phyloP scores from a whole-genome alignment of 2,797 vertebrate species.

The Glyptemys insculpta region DNA sequence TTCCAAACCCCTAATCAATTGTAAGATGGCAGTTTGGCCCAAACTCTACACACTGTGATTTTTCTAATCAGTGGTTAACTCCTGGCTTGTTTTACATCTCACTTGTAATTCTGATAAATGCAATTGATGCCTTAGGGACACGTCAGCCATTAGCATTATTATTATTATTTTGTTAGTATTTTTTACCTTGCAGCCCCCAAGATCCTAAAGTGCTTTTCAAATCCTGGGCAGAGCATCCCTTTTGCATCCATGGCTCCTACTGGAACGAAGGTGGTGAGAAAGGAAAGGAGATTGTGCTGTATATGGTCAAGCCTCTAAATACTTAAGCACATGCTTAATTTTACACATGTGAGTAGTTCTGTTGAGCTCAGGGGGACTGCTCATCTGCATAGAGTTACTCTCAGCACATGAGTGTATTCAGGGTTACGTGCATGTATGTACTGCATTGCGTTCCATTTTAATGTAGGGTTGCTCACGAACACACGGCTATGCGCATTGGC shows the following conservation, averaged over 20 bases:
- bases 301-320: background rate
- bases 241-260: background rate
- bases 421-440: too few relatives aligned
- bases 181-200: background rate
- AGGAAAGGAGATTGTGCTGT: fast-evolving
- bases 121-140: background rate
- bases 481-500: background rate
- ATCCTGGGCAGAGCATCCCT: background rate
- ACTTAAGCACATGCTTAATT: background rate
- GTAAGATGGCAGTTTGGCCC: background rate
- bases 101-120: background rate
- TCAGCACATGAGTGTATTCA: background rate
- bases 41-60: background rate
- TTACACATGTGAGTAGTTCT: background rate
- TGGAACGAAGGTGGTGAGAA: fast-evolving
- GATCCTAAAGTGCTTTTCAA: background rate
- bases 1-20: too few relatives aligned
- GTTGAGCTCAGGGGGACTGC: background rate
- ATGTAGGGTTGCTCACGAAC: background rate
- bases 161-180: background rate
- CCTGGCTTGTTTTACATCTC: background rate
- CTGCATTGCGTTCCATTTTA: background rate
- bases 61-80: background rate
- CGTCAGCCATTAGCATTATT: background rate
- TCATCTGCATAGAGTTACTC: background rate